These are phyloP conservation scores for Pygoscelis adeliae DNA, from an alignment of 2,113 vertebrate species.

Conservation along the genomic window DNA sequence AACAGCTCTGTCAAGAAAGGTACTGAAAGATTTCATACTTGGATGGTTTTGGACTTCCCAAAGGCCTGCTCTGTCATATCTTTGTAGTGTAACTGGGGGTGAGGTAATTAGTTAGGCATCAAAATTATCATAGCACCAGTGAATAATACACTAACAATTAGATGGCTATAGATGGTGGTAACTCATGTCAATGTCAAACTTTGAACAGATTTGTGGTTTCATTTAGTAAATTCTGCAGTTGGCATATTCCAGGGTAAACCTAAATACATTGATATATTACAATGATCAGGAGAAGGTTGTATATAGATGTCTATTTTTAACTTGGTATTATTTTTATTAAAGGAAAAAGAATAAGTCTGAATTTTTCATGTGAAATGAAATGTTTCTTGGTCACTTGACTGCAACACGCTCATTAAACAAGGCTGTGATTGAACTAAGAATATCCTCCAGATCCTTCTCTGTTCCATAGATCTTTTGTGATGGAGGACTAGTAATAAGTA, in stretches of 20 bases:
- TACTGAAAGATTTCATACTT: neutral
- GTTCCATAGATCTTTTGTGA: neutral
- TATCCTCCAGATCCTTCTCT: neutral
- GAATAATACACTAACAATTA: neutral
- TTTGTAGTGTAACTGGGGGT: neutral
- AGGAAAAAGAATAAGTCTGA: neutral
- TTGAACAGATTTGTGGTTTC: neutral
- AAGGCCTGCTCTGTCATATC: constrained; percentile 20
- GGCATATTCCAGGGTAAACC: neutral
- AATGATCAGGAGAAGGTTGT: neutral
- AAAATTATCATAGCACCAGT: neutral
- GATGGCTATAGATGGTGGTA: neutral
- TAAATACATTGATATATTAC: neutral
- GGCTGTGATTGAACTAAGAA: neutral
- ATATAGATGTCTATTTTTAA: neutral
- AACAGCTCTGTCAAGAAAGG: neutral
- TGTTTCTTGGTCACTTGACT: neutral
- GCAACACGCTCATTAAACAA: neutral
- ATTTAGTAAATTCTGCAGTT: neutral
- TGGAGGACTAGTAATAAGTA: neutral
- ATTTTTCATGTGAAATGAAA: neutral
- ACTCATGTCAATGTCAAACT: neutral
- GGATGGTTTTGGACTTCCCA: neutral
- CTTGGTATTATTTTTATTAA: neutral
- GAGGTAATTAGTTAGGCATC: constrained; percentile 1